phyloP scores from a whole-genome alignment of 2,113 vertebrate species.

The Struthio camelus region DNA sequence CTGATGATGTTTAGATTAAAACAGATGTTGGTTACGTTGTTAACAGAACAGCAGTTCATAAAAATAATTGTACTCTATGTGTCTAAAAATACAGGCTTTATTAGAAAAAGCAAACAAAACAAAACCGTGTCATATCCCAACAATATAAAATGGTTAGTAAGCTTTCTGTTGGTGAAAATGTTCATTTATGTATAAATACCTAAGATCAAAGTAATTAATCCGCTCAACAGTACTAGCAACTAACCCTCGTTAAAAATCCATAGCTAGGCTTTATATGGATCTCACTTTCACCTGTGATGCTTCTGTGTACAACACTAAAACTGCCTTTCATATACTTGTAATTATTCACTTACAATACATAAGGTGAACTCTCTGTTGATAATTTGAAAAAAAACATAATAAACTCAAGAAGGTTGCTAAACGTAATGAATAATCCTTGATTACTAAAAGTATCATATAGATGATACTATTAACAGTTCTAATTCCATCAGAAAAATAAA shows the following conservation, averaged over 20 bases:
- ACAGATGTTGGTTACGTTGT: constrained; percentile 64
- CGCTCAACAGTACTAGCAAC: background rate
- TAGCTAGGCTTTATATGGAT: background rate
- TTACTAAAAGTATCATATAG: background rate
- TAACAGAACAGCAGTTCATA: constrained; percentile 64
- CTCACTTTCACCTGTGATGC: background rate
- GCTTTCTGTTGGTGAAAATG: background rate
- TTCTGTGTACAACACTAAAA: background rate
- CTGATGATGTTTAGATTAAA: constrained; percentile 69
- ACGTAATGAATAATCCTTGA: background rate
- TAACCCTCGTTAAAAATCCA: background rate
- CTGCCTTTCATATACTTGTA: background rate
- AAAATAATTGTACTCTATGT: constrained; percentile 66
- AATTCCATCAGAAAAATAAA: background rate
- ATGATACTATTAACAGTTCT: background rate
- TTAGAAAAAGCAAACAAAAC: constrained; percentile 39
- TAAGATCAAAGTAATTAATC: constrained; percentile 23
- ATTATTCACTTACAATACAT: background rate
- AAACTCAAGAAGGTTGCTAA: background rate
- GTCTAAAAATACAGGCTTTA: constrained; percentile 43
- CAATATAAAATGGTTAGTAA: constrained; percentile 10
- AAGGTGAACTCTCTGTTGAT: background rate
- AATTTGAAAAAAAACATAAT: background rate
- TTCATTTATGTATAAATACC: background rate
- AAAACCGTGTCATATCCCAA: background rate